phyloP scores from a whole-genome alignment of 2,113 vertebrate species.

The Oostethus manadensis region DNA sequence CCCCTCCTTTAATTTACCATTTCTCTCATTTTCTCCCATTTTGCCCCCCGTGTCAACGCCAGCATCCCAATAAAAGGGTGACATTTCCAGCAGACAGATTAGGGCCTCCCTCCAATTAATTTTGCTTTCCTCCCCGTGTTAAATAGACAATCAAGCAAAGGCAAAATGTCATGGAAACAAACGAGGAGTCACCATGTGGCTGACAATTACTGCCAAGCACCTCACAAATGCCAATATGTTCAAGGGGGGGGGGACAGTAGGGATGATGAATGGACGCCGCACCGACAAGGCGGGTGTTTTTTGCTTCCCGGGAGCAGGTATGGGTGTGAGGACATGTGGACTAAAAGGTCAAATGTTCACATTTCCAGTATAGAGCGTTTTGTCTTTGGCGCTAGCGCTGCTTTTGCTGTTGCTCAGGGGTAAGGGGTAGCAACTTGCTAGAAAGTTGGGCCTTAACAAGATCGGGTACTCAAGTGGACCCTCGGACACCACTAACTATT shows the following conservation, averaged over 20 bases:
- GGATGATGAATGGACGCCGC: constrained; percentile 56
- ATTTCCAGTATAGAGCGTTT: background rate
- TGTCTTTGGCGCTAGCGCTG: too few relatives aligned
- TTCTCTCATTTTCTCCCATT: constrained; percentile 12
- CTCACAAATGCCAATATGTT: constrained; percentile 75
- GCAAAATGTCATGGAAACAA: constrained; percentile 77
- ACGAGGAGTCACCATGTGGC: constrained; percentile 60
- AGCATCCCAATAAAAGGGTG: constrained; percentile 65
- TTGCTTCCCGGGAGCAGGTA: background rate
- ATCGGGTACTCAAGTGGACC: too few relatives aligned
- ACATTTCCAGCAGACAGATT: constrained; percentile 76
- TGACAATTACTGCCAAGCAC: constrained; percentile 72
- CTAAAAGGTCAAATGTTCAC: constrained; percentile 32
- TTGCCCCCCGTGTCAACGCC: constrained; percentile 39
- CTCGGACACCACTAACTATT: too few relatives aligned
- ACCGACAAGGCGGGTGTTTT: constrained; percentile 16
- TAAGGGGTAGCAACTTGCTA: too few relatives aligned
- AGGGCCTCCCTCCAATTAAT: constrained; percentile 73
- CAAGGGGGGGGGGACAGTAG: constrained; percentile 55
- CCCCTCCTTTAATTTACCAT: background rate
- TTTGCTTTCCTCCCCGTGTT: constrained; percentile 67
- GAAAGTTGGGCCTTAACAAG: too few relatives aligned
- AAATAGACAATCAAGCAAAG: constrained; percentile 78
- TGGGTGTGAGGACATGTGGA: background rate
- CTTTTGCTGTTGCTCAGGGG: too few relatives aligned